Percentiles rank a stretch among this genome's conserved stretches.
Conservation (phyloP, 2,797 vertebrate genomes). For the Alosa sapidissima region DNA sequence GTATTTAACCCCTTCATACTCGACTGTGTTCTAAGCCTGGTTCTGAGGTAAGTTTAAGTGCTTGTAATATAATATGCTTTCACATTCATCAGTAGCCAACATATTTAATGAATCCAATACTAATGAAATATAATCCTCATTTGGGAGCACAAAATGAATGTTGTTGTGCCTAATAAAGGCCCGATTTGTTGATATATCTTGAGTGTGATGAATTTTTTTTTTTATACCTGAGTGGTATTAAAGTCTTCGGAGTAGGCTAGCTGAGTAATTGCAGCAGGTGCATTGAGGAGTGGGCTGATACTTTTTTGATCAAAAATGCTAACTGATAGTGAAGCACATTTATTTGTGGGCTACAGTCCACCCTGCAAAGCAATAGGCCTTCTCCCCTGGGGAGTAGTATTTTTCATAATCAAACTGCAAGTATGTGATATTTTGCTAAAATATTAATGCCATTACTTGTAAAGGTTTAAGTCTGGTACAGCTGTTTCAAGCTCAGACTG, state of each 20-base stretch:
- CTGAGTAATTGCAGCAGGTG: background rate
- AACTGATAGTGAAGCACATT: too few relatives aligned
- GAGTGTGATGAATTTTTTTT: background rate
- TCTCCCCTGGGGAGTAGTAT: background rate
- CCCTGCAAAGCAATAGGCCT: background rate
- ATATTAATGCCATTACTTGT: background rate
- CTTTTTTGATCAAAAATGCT: too few relatives aligned
- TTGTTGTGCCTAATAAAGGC: background rate
- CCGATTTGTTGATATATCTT: background rate
- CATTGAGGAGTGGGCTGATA: too few relatives aligned
- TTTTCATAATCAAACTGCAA: background rate
- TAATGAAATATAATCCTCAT: background rate
- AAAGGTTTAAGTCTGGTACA: background rate
- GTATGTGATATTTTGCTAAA: background rate
- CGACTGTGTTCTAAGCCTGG: background rate
- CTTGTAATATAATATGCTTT: background rate
- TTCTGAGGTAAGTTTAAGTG: background rate
- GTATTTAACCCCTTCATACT: constrained; percentile 68
- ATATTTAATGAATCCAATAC: background rate
- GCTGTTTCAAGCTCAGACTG: background rate
- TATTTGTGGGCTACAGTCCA: too few relatives aligned
- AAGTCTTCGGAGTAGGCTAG: background rate
- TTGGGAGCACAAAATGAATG: background rate
- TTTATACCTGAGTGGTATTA: background rate
- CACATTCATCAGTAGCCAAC: background rate